Base-by-base conservation (phyloP, 2,113 vertebrate genomes). In the Struthio camelus region DNA sequence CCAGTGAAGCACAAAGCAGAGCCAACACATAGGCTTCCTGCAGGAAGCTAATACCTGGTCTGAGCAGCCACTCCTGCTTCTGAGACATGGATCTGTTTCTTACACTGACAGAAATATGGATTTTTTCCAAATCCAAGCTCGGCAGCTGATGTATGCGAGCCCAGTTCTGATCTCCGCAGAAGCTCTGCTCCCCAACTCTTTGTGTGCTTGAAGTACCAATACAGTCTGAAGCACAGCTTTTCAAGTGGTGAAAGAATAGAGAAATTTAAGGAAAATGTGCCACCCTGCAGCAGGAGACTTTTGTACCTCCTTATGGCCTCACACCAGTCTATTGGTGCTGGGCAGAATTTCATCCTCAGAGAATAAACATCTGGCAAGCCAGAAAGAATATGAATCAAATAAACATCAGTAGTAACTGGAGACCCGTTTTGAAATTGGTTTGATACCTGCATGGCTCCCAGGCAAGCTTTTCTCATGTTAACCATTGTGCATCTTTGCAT, bases 401-500 rank as follows among this genome's bases (percentile, higher is more conserved):
- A 79, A 95, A 88, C 75, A 76, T 85, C 58, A 64, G 91, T 19
- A 94, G 91, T 90, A 93, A 93, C 61, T 76, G 83, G 75, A 93
- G 76, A 87, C 42, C 56, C 1, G 13, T 83, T 94, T 44, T 70
- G 58, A 95, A 91, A 95, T 72, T 53, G 92, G 59, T 89, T 91
- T 96, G 90, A 40, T 95, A 94, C 90, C 87, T 96, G 93, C 93
- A 32, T 91, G 87, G 91, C 91, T 91, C 50, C 34, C 79, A 89
- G 93, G 94, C 89, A 93, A 91, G 92, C 82, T 95, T 88, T 89
- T 80, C 81, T 89, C 44, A 14, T 65, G 71, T 97, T 97, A 97
- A 96, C 94, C 83, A 93, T 65, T 91, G 91, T 96, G 94, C 94
- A 95, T 79, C 94, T 96, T 94, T 91, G 87, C 89, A 93, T 97